A percentile compares a stretch with the other conserved stretches of the same genome.
Conservation (phyloP, 2,797 vertebrate genomes). For the Syngnathus acus region DNA sequence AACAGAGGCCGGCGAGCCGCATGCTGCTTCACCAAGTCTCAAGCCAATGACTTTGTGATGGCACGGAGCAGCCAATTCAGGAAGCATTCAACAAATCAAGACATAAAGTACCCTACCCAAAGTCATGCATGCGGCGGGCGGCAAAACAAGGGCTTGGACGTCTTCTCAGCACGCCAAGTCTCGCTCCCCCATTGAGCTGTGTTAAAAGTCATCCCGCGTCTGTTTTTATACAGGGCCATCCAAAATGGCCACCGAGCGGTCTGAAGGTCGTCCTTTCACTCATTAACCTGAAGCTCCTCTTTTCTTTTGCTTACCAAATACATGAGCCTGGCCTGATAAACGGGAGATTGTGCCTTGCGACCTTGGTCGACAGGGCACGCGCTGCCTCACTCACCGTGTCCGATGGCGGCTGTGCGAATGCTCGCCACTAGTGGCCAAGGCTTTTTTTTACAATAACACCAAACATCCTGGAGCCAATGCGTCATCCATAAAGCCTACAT, state of each 20-base stretch:
- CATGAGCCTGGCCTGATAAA: not conserved
- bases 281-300: not conserved
- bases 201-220: not conserved
- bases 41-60: not conserved
- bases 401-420: not conserved
- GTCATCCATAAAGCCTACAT: not conserved
- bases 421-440: too few species aligned
- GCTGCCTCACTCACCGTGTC: not conserved
- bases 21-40: not conserved
- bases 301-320: not conserved
- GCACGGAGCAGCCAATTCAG: not conserved
- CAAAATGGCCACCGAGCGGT: not conserved
- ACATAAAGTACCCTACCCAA: slow-evolving; percentile 33
- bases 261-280: slow-evolving; percentile 5
- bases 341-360: not conserved
- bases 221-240: slow-evolving; percentile 3
- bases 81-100: not conserved
- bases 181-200: not conserved
- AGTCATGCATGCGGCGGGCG: slow-evolving; percentile 28
- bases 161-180: slow-evolving; percentile 6
- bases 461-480: not conserved
- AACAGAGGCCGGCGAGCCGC: not conserved
- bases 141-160: slow-evolving; percentile 6
- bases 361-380: not conserved
- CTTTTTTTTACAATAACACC: not conserved